Evolutionary conservation across 92 coral and sea anemone genomes (phyloP), one percentile per base, ranked within the genome.

Genomic region (Umimayanthus chanpuru): DNA sequence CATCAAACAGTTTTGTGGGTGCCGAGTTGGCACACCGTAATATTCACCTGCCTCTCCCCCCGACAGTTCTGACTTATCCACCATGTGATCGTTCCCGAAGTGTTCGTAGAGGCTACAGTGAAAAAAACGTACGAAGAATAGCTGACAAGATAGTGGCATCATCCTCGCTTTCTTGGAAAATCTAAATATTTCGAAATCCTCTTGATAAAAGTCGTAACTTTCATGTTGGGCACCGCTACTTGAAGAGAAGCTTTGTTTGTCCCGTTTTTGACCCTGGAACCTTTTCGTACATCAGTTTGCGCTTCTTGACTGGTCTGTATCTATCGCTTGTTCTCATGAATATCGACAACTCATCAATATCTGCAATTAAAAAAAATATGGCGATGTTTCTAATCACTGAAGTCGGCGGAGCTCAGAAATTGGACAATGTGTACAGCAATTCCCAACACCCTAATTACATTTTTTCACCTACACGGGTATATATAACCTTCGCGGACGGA

Each of bases 241-340:
- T 90, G 88, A 97, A 95, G 15, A 93, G 88, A 36, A 97, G 91
- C 86, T 91, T 95, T 39, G 99, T 97, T 86, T 97, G 99, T 66
- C 98, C 98, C 23, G 92, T 93, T 82, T 95, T 94, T 40, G 93
- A 90, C 49, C 99, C 99, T 25, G 96, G 97, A 49, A 94, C 91
- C 87, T 87, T 89, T 81, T 97, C 97, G 64, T 91, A 97, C 30
- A 93, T 92, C 88, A 97, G 88, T 85, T 84, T 95, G 6, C 91
- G 92, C 85, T 88, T 89, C 90, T 97, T 95, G 73, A 40, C 39
- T 18, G 93, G 85, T 71, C 56, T 55, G 74, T 91, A 73, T 29
- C 81, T 40, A 10, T 86, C 92, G 68, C 71, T 76, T 58, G 56
- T 41, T 15, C 81, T 23, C 28, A 88, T 68, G 90, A 90, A 90